These are phyloP conservation scores for Tenthredo mesomela DNA, from an alignment of 2,888 invertebrate genomes.

Conservation along the genomic window DNA sequence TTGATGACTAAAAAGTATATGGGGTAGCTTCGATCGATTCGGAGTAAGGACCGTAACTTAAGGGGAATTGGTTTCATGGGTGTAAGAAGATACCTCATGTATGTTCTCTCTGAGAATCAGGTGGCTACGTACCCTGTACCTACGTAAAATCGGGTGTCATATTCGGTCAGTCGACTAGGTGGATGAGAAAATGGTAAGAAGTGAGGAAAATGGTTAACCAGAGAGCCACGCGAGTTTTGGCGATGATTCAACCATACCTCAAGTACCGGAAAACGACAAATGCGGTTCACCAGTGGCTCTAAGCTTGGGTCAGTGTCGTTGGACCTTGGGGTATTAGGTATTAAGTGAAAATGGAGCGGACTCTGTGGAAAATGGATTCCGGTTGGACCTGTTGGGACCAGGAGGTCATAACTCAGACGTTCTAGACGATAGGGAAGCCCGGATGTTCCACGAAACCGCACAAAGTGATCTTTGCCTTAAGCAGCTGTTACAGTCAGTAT, in stretches of 20 bases:
- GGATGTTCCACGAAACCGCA: constrained; percentile 37
- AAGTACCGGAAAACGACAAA: constrained; percentile 44
- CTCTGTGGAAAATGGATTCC: constrained; percentile 48
- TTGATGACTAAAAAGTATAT: not conserved
- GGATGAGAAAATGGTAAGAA: not conserved
- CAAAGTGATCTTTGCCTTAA: constrained; percentile 37
- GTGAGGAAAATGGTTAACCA: constrained; percentile 15
- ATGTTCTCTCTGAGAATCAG: not conserved
- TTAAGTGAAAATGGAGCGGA: constrained; percentile 50
- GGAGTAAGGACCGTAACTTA: not conserved
- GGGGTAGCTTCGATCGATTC: not conserved
- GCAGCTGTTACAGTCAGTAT: not conserved
- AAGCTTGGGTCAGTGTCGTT: constrained; percentile 40
- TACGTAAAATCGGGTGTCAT: not conserved
- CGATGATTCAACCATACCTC: constrained; percentile 36
- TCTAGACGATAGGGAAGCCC: constrained; percentile 20
- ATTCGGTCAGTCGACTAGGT: not conserved
- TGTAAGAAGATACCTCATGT: not conserved
- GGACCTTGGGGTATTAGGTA: constrained; percentile 49
- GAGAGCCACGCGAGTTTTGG: not conserved
- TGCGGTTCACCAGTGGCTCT: constrained; percentile 30
- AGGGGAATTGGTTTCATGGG: not conserved
- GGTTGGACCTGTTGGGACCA: constrained; percentile 33
- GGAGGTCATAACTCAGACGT: constrained; percentile 45
- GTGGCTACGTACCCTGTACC: not conserved